Base-by-base conservation (phyloP, 2,888 invertebrate genomes). In the Plebejus argus region DNA sequence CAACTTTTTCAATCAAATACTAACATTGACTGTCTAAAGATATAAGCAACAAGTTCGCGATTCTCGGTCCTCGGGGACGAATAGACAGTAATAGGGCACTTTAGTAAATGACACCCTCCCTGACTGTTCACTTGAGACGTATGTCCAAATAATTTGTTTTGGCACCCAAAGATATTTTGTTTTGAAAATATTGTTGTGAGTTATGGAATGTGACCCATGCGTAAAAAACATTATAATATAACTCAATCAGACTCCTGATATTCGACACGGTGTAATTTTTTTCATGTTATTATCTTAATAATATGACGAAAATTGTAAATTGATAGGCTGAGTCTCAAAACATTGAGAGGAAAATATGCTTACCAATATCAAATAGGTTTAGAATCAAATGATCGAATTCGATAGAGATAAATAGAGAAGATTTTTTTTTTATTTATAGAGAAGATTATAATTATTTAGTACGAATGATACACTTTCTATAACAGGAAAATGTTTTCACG, bases 21-120 rank as follows among this genome's bases (percentile, higher is more conserved):
- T 45, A 45, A 12, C 45, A 72, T 39, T 45, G 20, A 72, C 39
- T 74, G 45, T 45, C 23, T 28, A 12, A 28, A 28, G 74, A 74
- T 49, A 74, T 74, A 53, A 74, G 74, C 74, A 74, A 74, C 74
- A 74, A 74, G 74, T 74, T 74, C 53, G 49, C 18, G 28, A 74
- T 49, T 53, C 28, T 28, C 28, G 28, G 7, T 33, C 53, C 53
- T 74, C 8, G 23, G 74, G 74, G 74, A 74, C 53, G 53, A 28
- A 74, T 53, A 74, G 53, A 53, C 74, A 28, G 74, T 74, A 74
- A 74, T 74, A 53, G 74, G 74, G 53, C 53, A 74, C 74, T 74
- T 74, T 74, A 74, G 33, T 23, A 74, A 74, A 74, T 74, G 74
- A 74, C 53, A 74, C 28, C 74, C 53, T 74, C 18, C 28, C 49